Evolutionary conservation across 2,888 invertebrate species (phyloP), one percentile per base, ranked within the genome.

Genomic region (Agrenia bidenticulata): DNA sequence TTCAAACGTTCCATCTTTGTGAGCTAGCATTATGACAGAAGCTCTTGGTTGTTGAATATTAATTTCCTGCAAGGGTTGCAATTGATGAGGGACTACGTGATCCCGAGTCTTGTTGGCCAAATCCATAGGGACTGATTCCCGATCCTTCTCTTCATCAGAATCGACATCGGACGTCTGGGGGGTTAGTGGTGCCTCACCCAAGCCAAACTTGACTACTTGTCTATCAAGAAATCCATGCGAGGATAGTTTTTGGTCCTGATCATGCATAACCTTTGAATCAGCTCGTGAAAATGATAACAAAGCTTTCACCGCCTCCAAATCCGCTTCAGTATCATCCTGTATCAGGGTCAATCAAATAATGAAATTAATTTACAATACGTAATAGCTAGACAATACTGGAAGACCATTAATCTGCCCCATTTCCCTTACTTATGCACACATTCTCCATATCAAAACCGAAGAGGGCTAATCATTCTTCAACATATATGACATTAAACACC

Each of bases 131-230:
- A n/a, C n/a, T 15, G 62, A 56, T 13, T 61, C 60, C 19, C 67
- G 27, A 19, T 69, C 69, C 39, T 50, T 64, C 51, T 70, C 70
- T 50, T 70, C 70, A 60, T 70, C 70, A 24, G 70, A 70, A 5
- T 92, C 92, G 0, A 90, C 89, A 80, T 93, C 92, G 0, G 92
- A 92, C 21, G 90, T 89, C 80, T 92, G 90, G 0, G 92, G 92
- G 2, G 92, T 92, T 63, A 89, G 85, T 74, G 83, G 80, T 61
- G 82, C 77, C 61, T 71, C 82, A 56, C 63, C 64, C 61, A 80
- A 78, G 60, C 80, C 79, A 59, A 80, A 75, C 27, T 51, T 64
- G 23, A 64, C 67, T 54, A 61, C 61, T 26, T 58, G 50, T 37
- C 60, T 39, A 5, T 37, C 13, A 19, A 62, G 56, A 42, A 53